These are phyloP conservation scores for Xanthorhoe spadicearia DNA, from an alignment of 2,888 invertebrate genomes.

Conservation along the genomic window DNA sequence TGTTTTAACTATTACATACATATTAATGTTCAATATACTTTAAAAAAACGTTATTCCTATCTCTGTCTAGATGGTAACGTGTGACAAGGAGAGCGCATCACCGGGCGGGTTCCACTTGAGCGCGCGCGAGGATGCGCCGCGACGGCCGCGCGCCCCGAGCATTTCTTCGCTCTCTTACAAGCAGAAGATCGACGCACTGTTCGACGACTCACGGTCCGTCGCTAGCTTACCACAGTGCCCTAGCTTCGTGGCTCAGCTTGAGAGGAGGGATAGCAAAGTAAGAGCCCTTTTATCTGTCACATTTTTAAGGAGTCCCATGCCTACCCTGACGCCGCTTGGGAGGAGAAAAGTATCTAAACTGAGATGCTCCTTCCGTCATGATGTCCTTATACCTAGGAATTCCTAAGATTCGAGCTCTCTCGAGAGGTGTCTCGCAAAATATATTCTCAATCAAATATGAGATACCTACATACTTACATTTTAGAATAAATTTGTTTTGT, in stretches of 20 bases:
- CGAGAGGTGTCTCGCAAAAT: too few relatives aligned
- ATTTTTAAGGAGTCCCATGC: too few relatives aligned
- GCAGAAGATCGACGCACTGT: conserved; percentile 94
- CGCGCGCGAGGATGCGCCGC: conserved; percentile 71
- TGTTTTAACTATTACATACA: too few relatives aligned
- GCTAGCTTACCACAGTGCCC: conserved; percentile 74
- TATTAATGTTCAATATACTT: too few relatives aligned
- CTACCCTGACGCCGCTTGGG: too few relatives aligned
- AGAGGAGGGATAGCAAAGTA: conserved; percentile 72
- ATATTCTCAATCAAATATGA: too few relatives aligned
- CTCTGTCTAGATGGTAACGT: conserved; percentile 76
- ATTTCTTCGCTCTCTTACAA: conserved; percentile 89
- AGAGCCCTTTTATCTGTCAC: background rate
- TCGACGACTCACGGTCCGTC: conserved; percentile 88
- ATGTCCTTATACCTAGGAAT: too few relatives aligned
- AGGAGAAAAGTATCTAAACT: too few relatives aligned
- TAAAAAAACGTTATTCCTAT: background rate
- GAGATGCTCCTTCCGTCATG: too few relatives aligned
- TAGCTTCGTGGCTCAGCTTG: conserved; percentile 53
- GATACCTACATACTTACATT: too few relatives aligned
- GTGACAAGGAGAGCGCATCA: conserved; percentile 71
- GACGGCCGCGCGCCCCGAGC: conserved; percentile 72
- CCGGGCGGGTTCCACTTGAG: conserved; percentile 77
- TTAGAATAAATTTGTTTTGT: background rate
- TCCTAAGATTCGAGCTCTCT: too few relatives aligned